Base-by-base conservation (phyloP, 2,888 invertebrate genomes). In the Netelia melanura region DNA sequence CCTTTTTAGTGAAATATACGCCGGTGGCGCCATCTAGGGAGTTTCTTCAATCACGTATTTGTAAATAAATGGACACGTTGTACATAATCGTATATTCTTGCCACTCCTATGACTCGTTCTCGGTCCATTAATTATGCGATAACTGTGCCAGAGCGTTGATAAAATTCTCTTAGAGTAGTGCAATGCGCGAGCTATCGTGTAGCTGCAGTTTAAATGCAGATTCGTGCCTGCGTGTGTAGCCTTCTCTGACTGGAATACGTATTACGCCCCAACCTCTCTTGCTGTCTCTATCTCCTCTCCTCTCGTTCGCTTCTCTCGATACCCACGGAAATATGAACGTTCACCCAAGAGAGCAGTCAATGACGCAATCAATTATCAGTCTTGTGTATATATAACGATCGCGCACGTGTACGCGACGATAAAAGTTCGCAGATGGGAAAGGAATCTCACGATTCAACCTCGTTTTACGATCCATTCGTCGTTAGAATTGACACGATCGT, bases 161-260 rank as follows among this genome's bases (percentile, higher is more conserved):
- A 77, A 77, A 67, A 72, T 61, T 61, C 38, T 71, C 77, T n/a
- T 72, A 64, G 10, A 75, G 71, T 56, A 72, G 62, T 61, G 58
- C 64, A 72, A n/a, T 52, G 43, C 44, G 30, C 65, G 64, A 30
- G 44, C 43, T 44, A 52, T 17, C 30, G 30, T 43, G 21, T 30
- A 62, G 30, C 62, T 62, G 64, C 23, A 48, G 62, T 52, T 74
- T 25, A 74, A 38, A n/a, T 38, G 9, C 38, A 17, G 38, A 44
- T 67, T 14, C 1, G 3, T 44, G 14, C 44, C 10, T 11, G 10
- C 21, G 21, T 21, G n/a, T 58, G 21, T 58, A 17, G 14, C 30
- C 6, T n/a, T 25, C 30, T 62, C 10, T 62, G 62, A 62, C 30
- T 25, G 14, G 62, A 11, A 67, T 44, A 67, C 44, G 48, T 67